A percentile compares a stretch with the other conserved stretches of the same genome.
Conservation (phyloP, 1,140 invertebrate genomes). For the Drosophila neocordata region DNA sequence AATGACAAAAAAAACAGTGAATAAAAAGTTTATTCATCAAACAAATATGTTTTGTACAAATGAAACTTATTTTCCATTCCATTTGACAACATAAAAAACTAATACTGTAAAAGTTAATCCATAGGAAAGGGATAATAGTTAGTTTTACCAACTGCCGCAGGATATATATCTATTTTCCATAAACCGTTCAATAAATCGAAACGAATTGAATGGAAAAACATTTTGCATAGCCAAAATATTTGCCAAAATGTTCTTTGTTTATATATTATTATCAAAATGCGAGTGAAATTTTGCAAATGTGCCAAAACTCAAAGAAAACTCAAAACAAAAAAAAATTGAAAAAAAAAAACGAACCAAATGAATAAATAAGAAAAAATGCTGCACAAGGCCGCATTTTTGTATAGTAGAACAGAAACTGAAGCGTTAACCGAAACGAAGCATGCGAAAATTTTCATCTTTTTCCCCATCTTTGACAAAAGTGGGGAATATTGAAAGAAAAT, state of each 20-base stretch:
- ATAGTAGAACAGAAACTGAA: slow-evolving; percentile 11
- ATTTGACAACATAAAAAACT: background rate
- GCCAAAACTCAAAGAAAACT: slow-evolving; percentile 44
- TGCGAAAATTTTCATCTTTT: slow-evolving; percentile 41
- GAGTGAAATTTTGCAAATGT: slow-evolving; percentile 62
- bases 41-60: background rate
- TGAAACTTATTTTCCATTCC: background rate
- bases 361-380: slow-evolving; percentile 32
- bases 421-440: slow-evolving; percentile 36
- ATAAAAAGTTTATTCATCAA: slow-evolving; percentile 1
- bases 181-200: background rate
- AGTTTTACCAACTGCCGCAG: background rate
- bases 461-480: background rate
- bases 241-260: slow-evolving; percentile 4
- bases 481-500: slow-evolving; percentile 1
- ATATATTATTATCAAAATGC: slow-evolving; percentile 10
- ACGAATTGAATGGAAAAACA: background rate
- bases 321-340: slow-evolving; percentile 38
- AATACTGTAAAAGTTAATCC: background rate
- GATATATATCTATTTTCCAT: background rate
- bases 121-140: background rate
- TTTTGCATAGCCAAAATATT: slow-evolving; percentile 31
- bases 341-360: slow-evolving; percentile 7
- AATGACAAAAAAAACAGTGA: background rate
- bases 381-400: slow-evolving; percentile 53